Conservation (phyloP, 2,888 invertebrate genomes). For the Clusia tigrina region DNA sequence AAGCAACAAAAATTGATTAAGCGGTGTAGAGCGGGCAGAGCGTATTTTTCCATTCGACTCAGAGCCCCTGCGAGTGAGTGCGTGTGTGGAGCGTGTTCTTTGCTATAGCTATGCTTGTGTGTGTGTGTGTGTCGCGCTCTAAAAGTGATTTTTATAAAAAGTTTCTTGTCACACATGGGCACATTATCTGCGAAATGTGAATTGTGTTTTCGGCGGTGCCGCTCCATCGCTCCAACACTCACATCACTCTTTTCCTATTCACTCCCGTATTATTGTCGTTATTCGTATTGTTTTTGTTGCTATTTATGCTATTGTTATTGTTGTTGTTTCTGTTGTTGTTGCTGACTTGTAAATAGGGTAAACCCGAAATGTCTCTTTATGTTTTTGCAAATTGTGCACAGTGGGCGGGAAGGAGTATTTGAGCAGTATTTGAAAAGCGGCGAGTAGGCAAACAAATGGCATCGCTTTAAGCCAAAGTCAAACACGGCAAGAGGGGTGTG, state of each 20-base stretch:
- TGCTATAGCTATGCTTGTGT: constrained; percentile 5
- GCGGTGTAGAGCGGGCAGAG: constrained; percentile 23
- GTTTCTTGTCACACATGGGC: background rate
- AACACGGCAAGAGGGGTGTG: too few relatives aligned
- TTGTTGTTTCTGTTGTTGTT: background rate
- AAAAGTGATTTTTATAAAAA: constrained; percentile 4
- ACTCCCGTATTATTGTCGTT: too few relatives aligned
- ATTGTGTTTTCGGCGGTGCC: too few relatives aligned
- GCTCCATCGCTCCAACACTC: background rate
- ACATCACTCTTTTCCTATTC: background rate
- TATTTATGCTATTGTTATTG: too few relatives aligned
- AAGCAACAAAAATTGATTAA: constrained; percentile 29
- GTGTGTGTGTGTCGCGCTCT: constrained; percentile 1
- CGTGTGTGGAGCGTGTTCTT: constrained; percentile 9
- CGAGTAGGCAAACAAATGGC: too few relatives aligned
- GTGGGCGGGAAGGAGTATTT: background rate
- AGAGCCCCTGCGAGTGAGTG: background rate
- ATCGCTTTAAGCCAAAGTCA: too few relatives aligned
- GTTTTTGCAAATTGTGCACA: background rate
- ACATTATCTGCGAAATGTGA: background rate
- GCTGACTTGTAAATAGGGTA: constrained; percentile 15
- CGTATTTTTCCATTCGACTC: constrained; percentile 33
- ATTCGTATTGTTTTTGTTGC: background rate
- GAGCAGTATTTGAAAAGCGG: too few relatives aligned
- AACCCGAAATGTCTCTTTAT: constrained; percentile 19